Evolutionary conservation across 64 coral and sea anemone genomes (phyloP).

Genomic region (Montipora foliosa): DNA sequence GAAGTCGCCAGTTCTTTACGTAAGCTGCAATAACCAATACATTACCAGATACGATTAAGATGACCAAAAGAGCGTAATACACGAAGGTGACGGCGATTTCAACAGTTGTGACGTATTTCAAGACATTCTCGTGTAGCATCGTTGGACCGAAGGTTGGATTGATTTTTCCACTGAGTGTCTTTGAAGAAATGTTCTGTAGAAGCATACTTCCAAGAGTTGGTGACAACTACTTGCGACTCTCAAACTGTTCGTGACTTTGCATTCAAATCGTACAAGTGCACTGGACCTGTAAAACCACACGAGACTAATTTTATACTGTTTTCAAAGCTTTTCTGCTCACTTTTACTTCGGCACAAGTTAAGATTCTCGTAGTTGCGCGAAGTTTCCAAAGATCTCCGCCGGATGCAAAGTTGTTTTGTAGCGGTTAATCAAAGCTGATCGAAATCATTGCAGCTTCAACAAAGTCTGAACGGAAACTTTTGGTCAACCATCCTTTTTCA

Average conservation of each 20-base stretch:
- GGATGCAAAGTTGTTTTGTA: neutral
- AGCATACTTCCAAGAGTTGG: neutral
- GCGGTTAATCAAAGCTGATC: neutral
- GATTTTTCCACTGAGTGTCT: neutral
- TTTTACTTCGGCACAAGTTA: neutral
- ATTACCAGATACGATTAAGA: slow-evolving; percentile 75
- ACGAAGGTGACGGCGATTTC: slow-evolving; percentile 21
- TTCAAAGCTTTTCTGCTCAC: neutral
- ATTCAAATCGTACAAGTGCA: neutral
- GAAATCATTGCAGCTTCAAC: neutral
- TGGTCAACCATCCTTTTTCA: neutral
- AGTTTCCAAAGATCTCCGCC: neutral
- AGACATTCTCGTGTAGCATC: neutral
- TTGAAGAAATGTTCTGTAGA: neutral
- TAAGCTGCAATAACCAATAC: slow-evolving; percentile 71
- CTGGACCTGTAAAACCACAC: neutral
- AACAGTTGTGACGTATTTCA: slow-evolving; percentile 9
- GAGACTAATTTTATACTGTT: neutral
- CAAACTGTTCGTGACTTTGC: neutral
- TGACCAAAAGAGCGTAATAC: slow-evolving; percentile 5
- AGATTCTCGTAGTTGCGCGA: neutral
- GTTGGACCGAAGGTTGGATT: neutral
- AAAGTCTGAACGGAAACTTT: neutral
- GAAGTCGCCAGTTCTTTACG: slow-evolving; percentile 66
- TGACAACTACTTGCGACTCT: neutral